phyloP scores from a whole-genome alignment of 2,888 invertebrate species.

The Rhogogaster chlorosoma region DNA sequence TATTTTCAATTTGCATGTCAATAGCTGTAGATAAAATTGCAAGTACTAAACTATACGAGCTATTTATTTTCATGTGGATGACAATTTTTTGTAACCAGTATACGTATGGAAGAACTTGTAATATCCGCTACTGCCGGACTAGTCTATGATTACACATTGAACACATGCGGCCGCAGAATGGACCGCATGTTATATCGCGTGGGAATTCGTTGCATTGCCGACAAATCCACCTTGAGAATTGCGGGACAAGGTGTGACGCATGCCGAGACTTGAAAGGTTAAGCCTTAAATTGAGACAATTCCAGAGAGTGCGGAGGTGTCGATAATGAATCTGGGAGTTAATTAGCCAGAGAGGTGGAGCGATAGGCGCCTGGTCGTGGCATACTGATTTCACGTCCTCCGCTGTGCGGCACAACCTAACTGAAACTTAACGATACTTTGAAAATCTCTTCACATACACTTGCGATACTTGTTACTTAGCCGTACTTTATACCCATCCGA shows the following conservation, averaged over 20 bases:
- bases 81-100: not conserved
- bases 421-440: slow-evolving; percentile 71
- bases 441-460: slow-evolving; percentile 4
- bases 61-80: slow-evolving; percentile 18
- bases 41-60: not conserved
- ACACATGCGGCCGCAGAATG: not conserved
- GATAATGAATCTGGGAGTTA: slow-evolving; percentile 75
- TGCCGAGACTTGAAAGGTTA: slow-evolving; percentile 55
- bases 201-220: slow-evolving; percentile 39
- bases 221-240: slow-evolving; percentile 27
- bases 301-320: slow-evolving; percentile 66
- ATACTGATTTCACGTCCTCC: slow-evolving; percentile 69
- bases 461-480: slow-evolving; percentile 69
- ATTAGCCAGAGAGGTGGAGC: slow-evolving; percentile 71
- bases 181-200: slow-evolving; percentile 24
- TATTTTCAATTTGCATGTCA: slow-evolving; percentile 47
- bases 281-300: slow-evolving; percentile 70
- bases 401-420: slow-evolving; percentile 64
- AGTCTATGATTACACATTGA: not conserved
- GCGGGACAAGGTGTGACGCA: slow-evolving; percentile 50
- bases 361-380: slow-evolving; percentile 72
- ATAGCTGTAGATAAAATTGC: slow-evolving; percentile 40
- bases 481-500: slow-evolving; percentile 62
- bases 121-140: not conserved
- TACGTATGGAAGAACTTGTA: not conserved